Conservation (phyloP, 2,797 vertebrate genomes). For the Catostomus latipinnis region DNA sequence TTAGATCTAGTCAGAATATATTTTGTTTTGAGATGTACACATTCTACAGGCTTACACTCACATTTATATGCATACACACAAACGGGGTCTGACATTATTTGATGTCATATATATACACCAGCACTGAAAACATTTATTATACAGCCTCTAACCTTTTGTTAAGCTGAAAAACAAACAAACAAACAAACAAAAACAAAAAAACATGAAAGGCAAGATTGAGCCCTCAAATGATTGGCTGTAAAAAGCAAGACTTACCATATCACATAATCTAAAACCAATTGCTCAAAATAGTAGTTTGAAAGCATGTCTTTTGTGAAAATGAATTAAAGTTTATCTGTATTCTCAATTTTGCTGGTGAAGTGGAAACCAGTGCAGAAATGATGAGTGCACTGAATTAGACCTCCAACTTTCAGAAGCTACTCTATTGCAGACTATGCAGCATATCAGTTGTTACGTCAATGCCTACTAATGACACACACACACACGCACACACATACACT, state of each 20-base stretch:
- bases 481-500: conserved; percentile 18
- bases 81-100: conserved; percentile 14
- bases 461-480: conserved; percentile 30
- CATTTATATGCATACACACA: conserved; percentile 37
- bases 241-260: neutral
- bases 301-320: conserved; percentile 43
- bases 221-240: conserved; percentile 2
- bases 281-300: neutral
- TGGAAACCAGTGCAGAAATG: conserved; percentile 18
- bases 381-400: conserved; percentile 53
- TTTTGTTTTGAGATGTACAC: conserved; percentile 18
- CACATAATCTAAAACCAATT: no score
- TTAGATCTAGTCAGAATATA: conserved; percentile 48
- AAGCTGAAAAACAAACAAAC: no score
- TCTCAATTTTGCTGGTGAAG: conserved; percentile 36
- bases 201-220: conserved; percentile 13
- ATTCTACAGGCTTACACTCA: conserved; percentile 44
- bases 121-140: conserved; percentile 50
- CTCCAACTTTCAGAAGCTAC: conserved; percentile 60
- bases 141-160: neutral
- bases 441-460: conserved; percentile 54
- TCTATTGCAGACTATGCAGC: conserved; percentile 71
- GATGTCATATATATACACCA: conserved; percentile 57
- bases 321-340: conserved; percentile 17
- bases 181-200: neutral